Evolutionary conservation across 2,888 invertebrate species (phyloP).

Genomic region (Eilema griseolum): DNA sequence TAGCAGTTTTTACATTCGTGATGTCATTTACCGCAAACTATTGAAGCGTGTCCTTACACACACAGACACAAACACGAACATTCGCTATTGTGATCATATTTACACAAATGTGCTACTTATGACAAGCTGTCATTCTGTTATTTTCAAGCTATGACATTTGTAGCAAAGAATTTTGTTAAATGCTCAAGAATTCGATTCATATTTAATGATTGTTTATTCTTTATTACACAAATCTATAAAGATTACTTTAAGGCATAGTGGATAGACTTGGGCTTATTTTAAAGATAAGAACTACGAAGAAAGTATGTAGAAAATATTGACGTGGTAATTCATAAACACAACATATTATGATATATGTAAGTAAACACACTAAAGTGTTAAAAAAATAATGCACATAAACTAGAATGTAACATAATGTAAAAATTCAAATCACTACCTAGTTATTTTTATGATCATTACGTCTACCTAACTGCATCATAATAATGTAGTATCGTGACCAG

Average conservation of each 20-base stretch:
- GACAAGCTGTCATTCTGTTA: slow-evolving; percentile 8
- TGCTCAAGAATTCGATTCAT: slow-evolving; percentile 1
- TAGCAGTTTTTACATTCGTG: slow-evolving; percentile 10
- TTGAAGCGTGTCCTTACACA: slow-evolving; percentile 22
- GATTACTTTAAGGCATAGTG: not conserved
- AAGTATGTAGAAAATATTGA: not conserved
- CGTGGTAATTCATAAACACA: not conserved
- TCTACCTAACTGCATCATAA: not conserved
- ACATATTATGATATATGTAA: not conserved
- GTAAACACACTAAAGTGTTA: not conserved
- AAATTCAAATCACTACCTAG: no score
- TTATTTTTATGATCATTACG: not conserved
- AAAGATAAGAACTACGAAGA: not conserved
- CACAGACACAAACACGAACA: slow-evolving; percentile 12
- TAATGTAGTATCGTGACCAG: not conserved
- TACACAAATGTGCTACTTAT: slow-evolving; percentile 19
- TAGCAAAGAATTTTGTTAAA: slow-evolving; percentile 12
- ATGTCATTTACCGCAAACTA: slow-evolving; percentile 29
- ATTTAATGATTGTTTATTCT: not conserved
- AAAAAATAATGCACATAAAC: not conserved
- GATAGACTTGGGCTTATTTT: not conserved
- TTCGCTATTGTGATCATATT: slow-evolving; percentile 16
- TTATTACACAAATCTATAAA: not conserved
- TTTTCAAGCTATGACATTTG: slow-evolving; percentile 17
- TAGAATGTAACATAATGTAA: not conserved